Base-by-base conservation (phyloP, 2,888 invertebrate genomes). In the Deladenus siricidicola region DNA sequence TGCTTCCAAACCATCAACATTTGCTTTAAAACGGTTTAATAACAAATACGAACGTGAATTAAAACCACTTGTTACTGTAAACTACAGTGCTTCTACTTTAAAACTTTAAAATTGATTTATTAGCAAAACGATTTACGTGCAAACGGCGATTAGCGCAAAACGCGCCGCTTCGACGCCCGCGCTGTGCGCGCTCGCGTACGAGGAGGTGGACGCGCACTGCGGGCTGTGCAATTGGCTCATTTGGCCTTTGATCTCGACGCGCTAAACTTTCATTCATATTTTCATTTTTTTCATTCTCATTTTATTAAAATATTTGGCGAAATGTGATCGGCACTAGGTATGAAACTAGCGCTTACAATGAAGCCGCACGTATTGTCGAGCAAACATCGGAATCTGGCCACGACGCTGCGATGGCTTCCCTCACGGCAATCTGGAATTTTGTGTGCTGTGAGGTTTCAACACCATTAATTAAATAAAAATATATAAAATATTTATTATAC, bases 361-460 rank as follows among this genome's bases (percentile, higher is more conserved):
- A 98, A 98, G 64, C 98, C 98, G 76, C 96, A 98, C 76, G 98
- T 99, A 82, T 98, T 98, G 84, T 98, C 98, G 78, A 98, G 84
- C 42, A 98, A 85, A 85, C 98, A 98, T 78, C 98, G 87, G 85
- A 98, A 98, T 80, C 98, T 86, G 77, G 98, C 96, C 67, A 96
- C 96, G 80, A 98, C 94, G 81, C 91, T 92, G 75, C 96, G 28
- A 50, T 50, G 50, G 50, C 19, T 29, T 50, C n/a, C n/a, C n/a
- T n/a, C n/a, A n/a, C n/a, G n/a, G n/a, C n/a, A n/a, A n/a, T n/a
- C n/a, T n/a, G n/a, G n/a, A n/a, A n/a, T n/a, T n/a, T n/a, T n/a
- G n/a, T n/a, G n/a, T n/a, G n/a, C n/a, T n/a, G n/a, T n/a, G 26
- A 19, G 85, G 82, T 96, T 94, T 74, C 96, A 65, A 23, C 60